Percentiles rank a stretch among this genome's conserved stretches.
These are phyloP conservation scores for Cryptoprocta ferox DNA, from an alignment of 2,797 vertebrate genomes.

Conservation along the genomic window DNA sequence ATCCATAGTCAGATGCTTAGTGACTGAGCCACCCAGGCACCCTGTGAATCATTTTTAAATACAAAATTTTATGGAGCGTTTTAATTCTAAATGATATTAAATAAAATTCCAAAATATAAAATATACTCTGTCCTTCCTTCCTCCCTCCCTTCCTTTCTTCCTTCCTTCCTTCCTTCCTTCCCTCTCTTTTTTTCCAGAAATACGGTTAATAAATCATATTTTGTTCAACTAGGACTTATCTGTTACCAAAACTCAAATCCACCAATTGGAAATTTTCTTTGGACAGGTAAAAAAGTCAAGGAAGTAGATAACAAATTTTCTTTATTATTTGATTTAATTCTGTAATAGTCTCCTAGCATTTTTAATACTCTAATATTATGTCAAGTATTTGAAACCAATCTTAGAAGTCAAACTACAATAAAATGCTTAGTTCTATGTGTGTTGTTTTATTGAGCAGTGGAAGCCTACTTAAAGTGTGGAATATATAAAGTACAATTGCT, in stretches of 20 bases:
- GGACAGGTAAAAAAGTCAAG: neutral
- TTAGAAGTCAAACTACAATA: neutral
- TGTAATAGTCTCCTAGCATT: neutral
- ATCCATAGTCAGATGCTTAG: no score
- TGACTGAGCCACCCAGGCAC: no score
- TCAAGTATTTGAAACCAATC: neutral
- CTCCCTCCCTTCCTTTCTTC: neutral
- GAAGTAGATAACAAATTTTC: neutral
- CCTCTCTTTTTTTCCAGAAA: neutral
- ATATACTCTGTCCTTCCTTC: neutral
- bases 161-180: no score
- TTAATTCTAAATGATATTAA: conserved; percentile 6
- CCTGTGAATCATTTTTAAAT: no score
- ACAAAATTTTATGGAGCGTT: neutral
- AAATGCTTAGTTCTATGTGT: neutral
- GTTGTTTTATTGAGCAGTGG: neutral
- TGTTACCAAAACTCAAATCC: neutral
- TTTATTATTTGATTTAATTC: neutral
- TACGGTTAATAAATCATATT: neutral
- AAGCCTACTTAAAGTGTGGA: neutral
- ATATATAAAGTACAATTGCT: neutral
- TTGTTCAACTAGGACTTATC: neutral
- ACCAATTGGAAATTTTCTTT: neutral
- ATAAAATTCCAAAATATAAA: neutral
- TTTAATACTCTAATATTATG: neutral